Evolutionary conservation across 2,888 invertebrate genomes (phyloP).

Genomic region (Elmis aenea): DNA sequence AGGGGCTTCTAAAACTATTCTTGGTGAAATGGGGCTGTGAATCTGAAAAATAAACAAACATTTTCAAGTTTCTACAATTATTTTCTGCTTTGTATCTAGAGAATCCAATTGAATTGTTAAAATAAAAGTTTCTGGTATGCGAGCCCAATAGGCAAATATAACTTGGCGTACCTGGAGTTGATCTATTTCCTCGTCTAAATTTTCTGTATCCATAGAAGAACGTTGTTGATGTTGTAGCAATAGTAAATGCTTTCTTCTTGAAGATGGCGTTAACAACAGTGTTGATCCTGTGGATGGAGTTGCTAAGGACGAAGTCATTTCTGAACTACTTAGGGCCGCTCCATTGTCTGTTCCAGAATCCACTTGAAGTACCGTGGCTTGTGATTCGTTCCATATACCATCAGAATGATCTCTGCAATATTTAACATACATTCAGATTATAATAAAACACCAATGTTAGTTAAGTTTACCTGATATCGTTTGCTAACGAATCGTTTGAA

Average conservation of each 20-base stretch:
- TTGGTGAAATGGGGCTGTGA: slow-evolving; percentile 22
- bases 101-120: no score
- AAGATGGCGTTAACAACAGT: slow-evolving; percentile 69
- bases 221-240: slow-evolving; percentile 79
- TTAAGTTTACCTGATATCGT: slow-evolving; percentile 54
- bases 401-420: slow-evolving; percentile 81
- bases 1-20: slow-evolving; percentile 20
- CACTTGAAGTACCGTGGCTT: slow-evolving; percentile 74
- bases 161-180: slow-evolving; percentile 60
- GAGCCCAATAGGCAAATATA: background rate
- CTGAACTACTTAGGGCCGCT: slow-evolving; percentile 52
- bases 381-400: slow-evolving; percentile 85
- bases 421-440: no score
- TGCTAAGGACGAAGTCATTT: slow-evolving; percentile 44
- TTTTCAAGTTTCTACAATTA: background rate
- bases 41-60: slow-evolving; percentile 11
- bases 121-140: no score
- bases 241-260: slow-evolving; percentile 70
- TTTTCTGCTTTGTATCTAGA: no score
- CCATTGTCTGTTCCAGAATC: slow-evolving; percentile 66
- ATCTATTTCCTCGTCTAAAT: slow-evolving; percentile 67
- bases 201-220: slow-evolving; percentile 81
- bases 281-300: slow-evolving; percentile 54
- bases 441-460: background rate
- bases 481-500: slow-evolving; percentile 78